These are phyloP conservation scores for Macrostomum lignano DNA, from an alignment of 1,140 invertebrate species.

Conservation along the genomic window DNA sequence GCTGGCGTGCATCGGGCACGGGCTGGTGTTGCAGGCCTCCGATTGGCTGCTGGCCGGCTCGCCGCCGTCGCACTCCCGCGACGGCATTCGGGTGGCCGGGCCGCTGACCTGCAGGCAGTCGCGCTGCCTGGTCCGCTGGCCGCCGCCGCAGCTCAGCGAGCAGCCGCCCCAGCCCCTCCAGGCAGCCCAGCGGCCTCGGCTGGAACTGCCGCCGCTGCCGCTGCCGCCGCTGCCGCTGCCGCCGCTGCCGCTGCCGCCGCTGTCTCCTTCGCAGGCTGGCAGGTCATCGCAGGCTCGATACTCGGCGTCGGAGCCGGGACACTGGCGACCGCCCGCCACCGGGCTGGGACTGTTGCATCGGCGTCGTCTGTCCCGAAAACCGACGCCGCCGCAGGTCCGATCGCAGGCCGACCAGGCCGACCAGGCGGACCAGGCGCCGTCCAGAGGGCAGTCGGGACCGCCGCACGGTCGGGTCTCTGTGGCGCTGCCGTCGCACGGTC, in stretches of 20 bases:
- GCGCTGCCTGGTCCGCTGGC: conserved; percentile 33
- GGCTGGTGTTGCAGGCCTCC: too few species aligned
- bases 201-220: too few species aligned
- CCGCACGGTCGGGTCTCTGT: conserved; percentile 1
- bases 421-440: conserved; percentile 12
- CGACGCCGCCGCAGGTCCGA: conserved; percentile 8
- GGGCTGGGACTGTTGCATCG: conserved; percentile 12
- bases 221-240: too few species aligned
- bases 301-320: conserved; percentile 9
- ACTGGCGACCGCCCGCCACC: conserved; percentile 12
- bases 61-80: too few species aligned
- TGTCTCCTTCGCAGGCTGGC: too few species aligned
- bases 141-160: conserved; percentile 36
- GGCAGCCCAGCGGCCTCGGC: conserved; percentile 35
- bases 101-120: too few species aligned
- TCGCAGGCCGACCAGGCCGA: conserved; percentile 7
- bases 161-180: conserved; percentile 39
- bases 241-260: too few species aligned
- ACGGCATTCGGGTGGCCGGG: too few species aligned
- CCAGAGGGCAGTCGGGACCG: not conserved
- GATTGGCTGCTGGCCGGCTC: too few species aligned
- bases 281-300: too few species aligned
- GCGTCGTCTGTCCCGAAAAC: conserved; percentile 10
- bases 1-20: conserved; percentile 14
- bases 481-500: not conserved